Base-by-base conservation (phyloP, 2,113 vertebrate genomes). In the Platycercus adscitus region DNA sequence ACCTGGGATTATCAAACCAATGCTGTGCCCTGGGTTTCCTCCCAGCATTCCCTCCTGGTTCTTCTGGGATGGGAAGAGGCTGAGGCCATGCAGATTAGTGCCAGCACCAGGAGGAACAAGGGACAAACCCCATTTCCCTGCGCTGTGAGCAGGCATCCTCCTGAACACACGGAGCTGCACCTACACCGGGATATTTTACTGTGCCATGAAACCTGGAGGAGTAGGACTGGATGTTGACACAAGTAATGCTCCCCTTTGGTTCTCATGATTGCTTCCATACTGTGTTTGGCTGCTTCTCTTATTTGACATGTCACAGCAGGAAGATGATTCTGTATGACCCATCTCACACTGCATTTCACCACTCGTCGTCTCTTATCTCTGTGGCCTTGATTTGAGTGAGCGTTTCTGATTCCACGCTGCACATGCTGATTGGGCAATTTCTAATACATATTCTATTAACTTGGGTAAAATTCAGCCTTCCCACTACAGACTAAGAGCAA, bases 341-440 rank as follows among this genome's bases (percentile, higher is more conserved):
- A 2, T 5, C 39, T 18, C 5, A 26, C 6, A 1, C 29, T 3
- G 16, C 0, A 0, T 31, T 31, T 10, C 86, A 46, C 13, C 49
- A 25, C 37, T 8, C 8, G 0, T 10, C 49, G 7, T 15, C 25
- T 43, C 65, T 28, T 28, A 35, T n/a, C 46, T 46, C 23, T 3
- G 0, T 0, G 5, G 46, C 9, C n/a, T 69, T 16, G 3, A 2
- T 49, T 71, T 66, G 31, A 20, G 18, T 18, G 11, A 14, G 25
- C 23, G 2, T 43, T 23, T 79, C 55, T 21, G 16, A 29, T 44
- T 9, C 39, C 28, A 25, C 19, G 33, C 56, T 47, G 31, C 79
- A 47, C 33, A 2, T 2, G 23, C 33, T 13, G 19, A 29, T 3
- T 3, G 44, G 19, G 28, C 8, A 13, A 3, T 35, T 43, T 56